phyloP scores from a whole-genome alignment of 2,797 vertebrate species.

The Spondyliosoma cantharus region DNA sequence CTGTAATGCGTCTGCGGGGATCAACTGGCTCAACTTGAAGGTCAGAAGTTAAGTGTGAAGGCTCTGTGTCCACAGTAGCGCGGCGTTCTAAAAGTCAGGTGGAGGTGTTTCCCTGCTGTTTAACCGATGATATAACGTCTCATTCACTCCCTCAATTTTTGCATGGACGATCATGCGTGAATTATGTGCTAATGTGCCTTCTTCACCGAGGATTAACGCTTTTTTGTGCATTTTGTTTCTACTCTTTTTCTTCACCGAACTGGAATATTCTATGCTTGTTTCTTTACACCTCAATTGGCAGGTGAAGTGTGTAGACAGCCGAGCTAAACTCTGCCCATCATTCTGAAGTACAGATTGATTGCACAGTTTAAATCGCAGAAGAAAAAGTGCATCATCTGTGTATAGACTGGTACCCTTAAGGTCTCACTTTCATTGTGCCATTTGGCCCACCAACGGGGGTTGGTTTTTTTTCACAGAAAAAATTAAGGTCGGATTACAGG shows the following conservation, averaged over 20 bases:
- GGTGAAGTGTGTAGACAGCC: background rate
- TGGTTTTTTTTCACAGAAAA: too few species aligned
- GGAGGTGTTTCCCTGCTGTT: background rate
- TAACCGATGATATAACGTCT: background rate
- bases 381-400: too few species aligned
- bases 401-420: too few species aligned
- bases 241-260: background rate
- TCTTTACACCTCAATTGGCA: background rate
- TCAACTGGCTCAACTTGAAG: conserved; percentile 46
- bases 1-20: conserved; percentile 33
- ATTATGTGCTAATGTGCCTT: background rate
- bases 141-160: background rate
- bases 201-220: background rate
- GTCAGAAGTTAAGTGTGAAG: conserved; percentile 35
- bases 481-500: too few species aligned
- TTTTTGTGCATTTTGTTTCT: background rate
- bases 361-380: too few species aligned
- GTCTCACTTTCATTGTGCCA: too few species aligned
- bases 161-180: background rate
- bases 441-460: too few species aligned
- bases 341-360: too few species aligned
- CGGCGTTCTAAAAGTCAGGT: conserved; percentile 2
- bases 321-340: background rate
- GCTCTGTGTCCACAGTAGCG: background rate
- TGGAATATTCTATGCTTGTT: background rate